Evolutionary conservation across 2,113 vertebrate species (phyloP), one percentile per base, ranked within the genome.

Genomic region (Enhydra lutris): DNA sequence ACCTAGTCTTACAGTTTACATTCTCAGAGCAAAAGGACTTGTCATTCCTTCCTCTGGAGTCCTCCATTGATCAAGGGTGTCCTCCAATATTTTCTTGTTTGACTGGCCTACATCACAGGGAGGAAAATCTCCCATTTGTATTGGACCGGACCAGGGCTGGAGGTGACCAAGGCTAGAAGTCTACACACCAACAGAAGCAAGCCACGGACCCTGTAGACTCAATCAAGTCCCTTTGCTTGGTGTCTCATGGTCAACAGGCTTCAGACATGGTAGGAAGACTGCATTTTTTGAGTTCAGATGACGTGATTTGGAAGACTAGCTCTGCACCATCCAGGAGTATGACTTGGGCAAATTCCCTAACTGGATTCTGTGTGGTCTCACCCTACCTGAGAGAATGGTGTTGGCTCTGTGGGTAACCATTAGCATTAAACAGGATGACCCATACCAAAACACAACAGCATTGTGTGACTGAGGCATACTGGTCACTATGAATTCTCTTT

Each of bases 151-250:
- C 31, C n/a, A 0, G 36, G 15, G n/a, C 34, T 2, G 3, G 69
- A 79, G 39, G 24, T 8, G 67, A 34, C 59, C 65, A 8, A 5
- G 23, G 39, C 67, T 65, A 57, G 50, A 83, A 63, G 50, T 50
- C 73, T 42, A 17, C 12, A 4, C 13, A 4, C 63, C 0, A 1
- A 47, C 6, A 29, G 61, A 52, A 42, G 7, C 47, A 3, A 34
- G 39, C n/a, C 0, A 0, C 1, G 4, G 42, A n/a, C 47, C 26
- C 24, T 20, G 15, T 0, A 10, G 9, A 50, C 20, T 15, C 3
- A 1, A 2, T 0, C 2, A 0, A n/a, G 7, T 17, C 21, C 24
- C 21, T 89, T 63, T 36, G 4, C 59, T 50, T 36, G 67, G 52
- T 15, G 57, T 76, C 79, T 50, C 15, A 0, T 29, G 67, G 47